A percentile compares a stretch with the other conserved stretches of the same genome.
These are phyloP conservation scores for Lagenorhynchus albirostris DNA, from an alignment of 2,113 vertebrate species.

Conservation along the genomic window DNA sequence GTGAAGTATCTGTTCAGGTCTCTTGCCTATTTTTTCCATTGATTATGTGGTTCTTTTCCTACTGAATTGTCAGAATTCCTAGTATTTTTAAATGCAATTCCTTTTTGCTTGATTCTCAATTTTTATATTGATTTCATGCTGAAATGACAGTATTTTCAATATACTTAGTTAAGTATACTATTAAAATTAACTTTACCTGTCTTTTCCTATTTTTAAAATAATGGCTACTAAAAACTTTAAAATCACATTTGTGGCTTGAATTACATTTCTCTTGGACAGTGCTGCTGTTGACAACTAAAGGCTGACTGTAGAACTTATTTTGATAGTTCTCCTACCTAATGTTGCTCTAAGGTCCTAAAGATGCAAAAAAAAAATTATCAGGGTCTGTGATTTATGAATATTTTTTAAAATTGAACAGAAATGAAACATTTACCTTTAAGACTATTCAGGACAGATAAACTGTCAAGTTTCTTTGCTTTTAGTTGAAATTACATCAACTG, in stretches of 20 bases:
- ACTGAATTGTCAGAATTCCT: constrained; percentile 2
- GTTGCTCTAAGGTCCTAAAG: neutral
- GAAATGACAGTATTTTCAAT: constrained; percentile 15
- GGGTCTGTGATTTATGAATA: neutral
- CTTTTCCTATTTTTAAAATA: neutral
- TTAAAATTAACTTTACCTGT: neutral
- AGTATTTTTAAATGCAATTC: constrained; percentile 3
- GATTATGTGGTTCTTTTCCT: neutral
- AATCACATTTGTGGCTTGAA: neutral
- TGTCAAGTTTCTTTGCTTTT: constrained; percentile 21
- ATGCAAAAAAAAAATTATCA: neutral
- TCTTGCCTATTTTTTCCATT: neutral
- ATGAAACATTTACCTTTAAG: neutral
- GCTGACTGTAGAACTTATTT: neutral
- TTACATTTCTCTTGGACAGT: neutral
- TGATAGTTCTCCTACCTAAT: neutral
- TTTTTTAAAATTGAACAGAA: neutral
- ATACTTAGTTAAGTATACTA: neutral
- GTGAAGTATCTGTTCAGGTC: neutral
- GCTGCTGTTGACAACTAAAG: neutral
- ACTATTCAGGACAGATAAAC: neutral
- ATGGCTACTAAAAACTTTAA: neutral
- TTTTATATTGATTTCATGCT: constrained; percentile 1
- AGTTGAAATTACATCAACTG: neutral
- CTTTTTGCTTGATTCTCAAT: neutral